These are phyloP conservation scores for Trachelipus rathkii DNA, from an alignment of 1,140 invertebrate species.

Conservation along the genomic window DNA sequence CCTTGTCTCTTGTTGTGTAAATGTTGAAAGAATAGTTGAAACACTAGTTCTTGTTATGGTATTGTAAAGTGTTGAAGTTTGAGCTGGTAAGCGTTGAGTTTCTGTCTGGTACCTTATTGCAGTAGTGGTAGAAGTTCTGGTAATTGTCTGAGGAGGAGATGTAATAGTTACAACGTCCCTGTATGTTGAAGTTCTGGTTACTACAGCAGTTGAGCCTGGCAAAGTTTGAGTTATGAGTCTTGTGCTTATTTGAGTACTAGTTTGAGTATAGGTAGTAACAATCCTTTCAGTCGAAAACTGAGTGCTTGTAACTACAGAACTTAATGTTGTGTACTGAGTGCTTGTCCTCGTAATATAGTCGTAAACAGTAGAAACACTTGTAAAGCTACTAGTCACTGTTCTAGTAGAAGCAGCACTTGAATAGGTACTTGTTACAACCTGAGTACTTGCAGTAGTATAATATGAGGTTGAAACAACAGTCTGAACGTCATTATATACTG, in stretches of 20 bases:
- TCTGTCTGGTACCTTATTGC: not conserved
- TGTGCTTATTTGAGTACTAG: not conserved
- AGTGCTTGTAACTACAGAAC: not conserved
- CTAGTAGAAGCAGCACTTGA: not conserved
- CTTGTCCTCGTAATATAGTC: not conserved
- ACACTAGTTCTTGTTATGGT: not conserved
- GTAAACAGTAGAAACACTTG: not conserved
- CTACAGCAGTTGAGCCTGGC: not conserved
- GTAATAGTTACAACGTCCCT: not conserved
- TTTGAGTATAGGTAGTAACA: not conserved
- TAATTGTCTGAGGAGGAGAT: not conserved
- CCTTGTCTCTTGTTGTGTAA: not conserved
- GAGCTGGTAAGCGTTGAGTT: not conserved
- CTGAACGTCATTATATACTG: not conserved
- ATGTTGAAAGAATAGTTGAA: not conserved
- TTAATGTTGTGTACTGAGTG: not conserved
- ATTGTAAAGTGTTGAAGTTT: not conserved
- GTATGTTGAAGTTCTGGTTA: not conserved
- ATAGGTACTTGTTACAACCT: not conserved
- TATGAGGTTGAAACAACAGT: not conserved
- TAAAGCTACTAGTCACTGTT: not conserved
- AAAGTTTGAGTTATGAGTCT: not conserved
- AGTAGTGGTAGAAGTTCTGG: not conserved
- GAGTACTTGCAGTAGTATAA: not conserved
- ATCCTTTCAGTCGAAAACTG: not conserved